Evolutionary conservation across 2,797 vertebrate species (phyloP), one percentile per base, ranked within the genome.

Genomic region (Falco rusticolus): DNA sequence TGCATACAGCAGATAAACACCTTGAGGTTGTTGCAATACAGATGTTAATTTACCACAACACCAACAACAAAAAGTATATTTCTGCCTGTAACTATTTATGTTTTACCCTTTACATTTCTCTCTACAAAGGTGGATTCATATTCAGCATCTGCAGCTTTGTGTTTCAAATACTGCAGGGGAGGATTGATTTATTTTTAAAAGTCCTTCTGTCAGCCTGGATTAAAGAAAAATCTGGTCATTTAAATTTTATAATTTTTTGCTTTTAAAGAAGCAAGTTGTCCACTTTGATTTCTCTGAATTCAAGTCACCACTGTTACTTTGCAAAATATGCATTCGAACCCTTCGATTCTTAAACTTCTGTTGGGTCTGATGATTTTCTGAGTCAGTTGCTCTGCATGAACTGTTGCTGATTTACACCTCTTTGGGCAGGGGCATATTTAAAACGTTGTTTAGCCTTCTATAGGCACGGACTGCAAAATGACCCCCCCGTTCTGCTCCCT

Each of bases 181-280:
- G 68, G 47, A 51, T 54, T 94, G 88, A 84, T 96, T 90, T 91
- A 91, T 95, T 93, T 95, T 96, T 94, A 89, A 95, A 91, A 72
- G 54, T 59, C 75, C 48, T n/a, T 51, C 68, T 89, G 76, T 81
- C 90, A 77, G 78, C 48, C 14, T 45, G 47, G 24, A 78, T 88
- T 91, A 95, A 65, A 64, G 41, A 92, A 92, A 93, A 95, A n/a
- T 17, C n/a, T 15, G 3, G 2, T 74, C 41, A 84, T 69, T 84
- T 89, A 77, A 91, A 70, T 90, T 60, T 72, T n/a, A 37, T 71
- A 39, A 0, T 4, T 28, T 53, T 94, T 79, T 63, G 12, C 78
- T 87, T 92, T 89, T 87, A 92, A 85, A 89, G 76, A 89, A 92
- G 29, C 57, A 90, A 59, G 41, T 60, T 89, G 64, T 81, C 71